phyloP scores from a whole-genome alignment of 2,888 invertebrate species.

The Torymus auratus region DNA sequence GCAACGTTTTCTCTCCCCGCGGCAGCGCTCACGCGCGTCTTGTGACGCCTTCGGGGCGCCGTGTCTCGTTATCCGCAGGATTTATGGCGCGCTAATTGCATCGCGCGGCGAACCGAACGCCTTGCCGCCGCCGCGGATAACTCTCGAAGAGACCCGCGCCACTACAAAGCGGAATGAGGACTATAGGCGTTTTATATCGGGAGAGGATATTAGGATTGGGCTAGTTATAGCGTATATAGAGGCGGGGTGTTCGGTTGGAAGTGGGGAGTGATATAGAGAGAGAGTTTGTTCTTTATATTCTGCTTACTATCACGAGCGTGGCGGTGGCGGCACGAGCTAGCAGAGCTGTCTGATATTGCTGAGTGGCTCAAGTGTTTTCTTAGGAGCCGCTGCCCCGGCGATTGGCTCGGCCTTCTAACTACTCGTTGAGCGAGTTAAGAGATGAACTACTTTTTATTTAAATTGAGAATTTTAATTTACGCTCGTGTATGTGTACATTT shows the following conservation, averaged over 20 bases:
- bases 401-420: slow-evolving; percentile 25
- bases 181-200: no score
- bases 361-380: slow-evolving; percentile 26
- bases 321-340: not conserved
- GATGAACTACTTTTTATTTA: slow-evolving; percentile 11
- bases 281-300: no score
- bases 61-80: slow-evolving; percentile 74
- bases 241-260: no score
- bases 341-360: slow-evolving; percentile 3
- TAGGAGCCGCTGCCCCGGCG: slow-evolving; percentile 1
- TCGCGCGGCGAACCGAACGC: slow-evolving; percentile 62
- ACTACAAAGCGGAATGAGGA: no score
- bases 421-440: slow-evolving; percentile 29
- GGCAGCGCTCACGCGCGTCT: slow-evolving; percentile 44
- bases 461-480: not conserved
- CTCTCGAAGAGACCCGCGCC: no score
- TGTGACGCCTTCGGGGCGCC: slow-evolving; percentile 76
- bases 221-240: no score
- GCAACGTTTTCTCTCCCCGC: slow-evolving; percentile 36
- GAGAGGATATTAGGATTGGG: no score
- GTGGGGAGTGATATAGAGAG: no score
- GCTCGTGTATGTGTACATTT: not conserved
- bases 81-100: slow-evolving; percentile 76
- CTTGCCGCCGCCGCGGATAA: no score
- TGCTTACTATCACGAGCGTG: not conserved